Evolutionary conservation across 2,797 vertebrate genomes (phyloP), one percentile per base, ranked within the genome.

Genomic region (Melanotaenia pygmaea): DNA sequence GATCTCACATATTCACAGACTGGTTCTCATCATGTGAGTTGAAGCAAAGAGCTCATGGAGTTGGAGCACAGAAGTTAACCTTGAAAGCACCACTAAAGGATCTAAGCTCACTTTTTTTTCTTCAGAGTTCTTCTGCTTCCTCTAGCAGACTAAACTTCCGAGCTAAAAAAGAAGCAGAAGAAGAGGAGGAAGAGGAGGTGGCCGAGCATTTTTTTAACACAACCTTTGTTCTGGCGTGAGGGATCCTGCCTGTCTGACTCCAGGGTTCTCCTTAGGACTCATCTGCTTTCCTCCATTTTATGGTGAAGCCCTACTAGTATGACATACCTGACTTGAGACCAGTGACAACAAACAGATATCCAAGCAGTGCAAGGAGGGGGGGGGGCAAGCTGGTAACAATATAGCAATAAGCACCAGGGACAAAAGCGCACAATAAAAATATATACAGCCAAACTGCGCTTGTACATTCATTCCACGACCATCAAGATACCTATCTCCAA

Each of bases 241-340:
- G 76, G 83, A 83, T 89, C 87, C 89, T 91, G 92, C 69, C 88
- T 91, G 90, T 87, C 89, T 94, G 89, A 90, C 91, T 93, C 87
- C 87, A 85, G 86, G 82, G 88, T 91, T 93, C 92, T 93, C 92
- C 92, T 93, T 87, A 85, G 93, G 92, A 93, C 93, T 94, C 93
- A 93, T 94, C 93, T 95, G 94, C 96, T 95, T 96, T 97, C 97
- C 97, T 97, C 97, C 97, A 98, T 98, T 98, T 98, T 98, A 97
- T 96, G 96, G 95, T 96, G 95, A 95, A 98, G 95, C 94, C 90
- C 85, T 92, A 89, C 91, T 91, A 67, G 67, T 74, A 91, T 96
- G 95, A 96, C 95, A 97, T 95, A 97, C 96, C 96, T 98, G 96
- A 96, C 96, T 96, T 94, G 83, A 89, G 89, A 91, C 80, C 91